Conservation (phyloP, 2,113 vertebrate species). For the Ochotona curzoniae region DNA sequence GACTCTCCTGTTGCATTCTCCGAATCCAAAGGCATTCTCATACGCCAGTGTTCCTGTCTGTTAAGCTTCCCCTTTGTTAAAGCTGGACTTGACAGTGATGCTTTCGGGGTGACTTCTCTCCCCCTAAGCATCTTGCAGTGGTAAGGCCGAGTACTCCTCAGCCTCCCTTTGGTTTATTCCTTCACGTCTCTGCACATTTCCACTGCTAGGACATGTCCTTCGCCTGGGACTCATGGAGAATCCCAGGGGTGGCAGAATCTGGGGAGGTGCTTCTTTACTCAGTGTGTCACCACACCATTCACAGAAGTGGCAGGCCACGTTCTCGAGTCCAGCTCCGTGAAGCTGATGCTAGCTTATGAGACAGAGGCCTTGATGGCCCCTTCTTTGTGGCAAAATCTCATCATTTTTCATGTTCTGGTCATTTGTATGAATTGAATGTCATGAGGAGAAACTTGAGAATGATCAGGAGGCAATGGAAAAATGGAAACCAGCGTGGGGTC, state of each 20-base stretch:
- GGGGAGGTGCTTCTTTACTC: not conserved
- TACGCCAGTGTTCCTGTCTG: not conserved
- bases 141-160: not conserved
- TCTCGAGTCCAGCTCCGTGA: not conserved
- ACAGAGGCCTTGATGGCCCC: too few species aligned
- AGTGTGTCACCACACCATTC: not conserved
- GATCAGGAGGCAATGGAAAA: not conserved
- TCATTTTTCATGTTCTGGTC: not conserved
- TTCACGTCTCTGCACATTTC: too few species aligned
- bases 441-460: not conserved
- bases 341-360: too few species aligned
- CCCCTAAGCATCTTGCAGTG: not conserved
- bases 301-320: not conserved
- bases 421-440: not conserved
- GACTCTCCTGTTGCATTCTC: not conserved
- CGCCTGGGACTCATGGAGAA: not conserved
- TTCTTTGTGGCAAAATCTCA: not conserved
- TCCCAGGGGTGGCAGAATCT: not conserved
- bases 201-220: not conserved
- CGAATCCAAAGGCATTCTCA: not conserved
- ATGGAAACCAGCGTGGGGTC: not conserved
- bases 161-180: not conserved
- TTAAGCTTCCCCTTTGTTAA: not conserved
- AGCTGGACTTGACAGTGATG: not conserved
- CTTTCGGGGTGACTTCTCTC: not conserved